Base-by-base conservation (phyloP, 2,797 vertebrate genomes). In the Hemitrygon akajei region DNA sequence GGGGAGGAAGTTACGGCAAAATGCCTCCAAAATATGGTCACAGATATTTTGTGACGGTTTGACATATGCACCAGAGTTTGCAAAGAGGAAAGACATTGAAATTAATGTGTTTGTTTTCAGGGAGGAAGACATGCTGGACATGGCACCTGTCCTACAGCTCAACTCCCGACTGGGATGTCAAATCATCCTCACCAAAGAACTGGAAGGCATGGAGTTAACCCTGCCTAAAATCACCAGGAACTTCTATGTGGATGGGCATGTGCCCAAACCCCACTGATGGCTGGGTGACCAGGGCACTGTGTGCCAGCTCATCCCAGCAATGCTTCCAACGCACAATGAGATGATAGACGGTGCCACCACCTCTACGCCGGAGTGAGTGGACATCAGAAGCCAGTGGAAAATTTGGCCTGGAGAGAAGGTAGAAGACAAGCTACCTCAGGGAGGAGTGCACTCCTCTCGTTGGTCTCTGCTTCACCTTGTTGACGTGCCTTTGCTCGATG, bases 101-200 rank as follows among this genome's bases (percentile, higher is more conserved):
- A n/a, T 14, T 1, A 2, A 37, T 71, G 69, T 47, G 30, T 34
- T 58, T 94, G 58, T 66, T 93, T 37, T 60, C 94, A 98, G 98
- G 96, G 98, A 98, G 94, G 98, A 99, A 0, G 98, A 98, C 95
- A 98, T 99, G 98, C 95, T 98, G 95, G 98, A 99, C 96, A 97
- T 98, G 98, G 98, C 98, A 0, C 97, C 98, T 0, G 95, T 97
- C 95, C 98, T 99, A 69, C 98, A 98, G 96, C 97, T 98, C 95
- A 98, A 98, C 95, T 99, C 98, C 0, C 96, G 98, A 0, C 97
- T 99, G 77, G 97, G 98, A 94, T 99, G 98, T 95, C 98, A 98
- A 96, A 97, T 99, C 82, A 93, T 97, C 94, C 96, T 98, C 56
- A 97, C 96, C 0, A 95, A 94, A 0, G 98, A 97, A 93, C 95